Evolutionary conservation across 1,140 invertebrate species (phyloP).

Genomic region (Phenacoccus solenopsis): DNA sequence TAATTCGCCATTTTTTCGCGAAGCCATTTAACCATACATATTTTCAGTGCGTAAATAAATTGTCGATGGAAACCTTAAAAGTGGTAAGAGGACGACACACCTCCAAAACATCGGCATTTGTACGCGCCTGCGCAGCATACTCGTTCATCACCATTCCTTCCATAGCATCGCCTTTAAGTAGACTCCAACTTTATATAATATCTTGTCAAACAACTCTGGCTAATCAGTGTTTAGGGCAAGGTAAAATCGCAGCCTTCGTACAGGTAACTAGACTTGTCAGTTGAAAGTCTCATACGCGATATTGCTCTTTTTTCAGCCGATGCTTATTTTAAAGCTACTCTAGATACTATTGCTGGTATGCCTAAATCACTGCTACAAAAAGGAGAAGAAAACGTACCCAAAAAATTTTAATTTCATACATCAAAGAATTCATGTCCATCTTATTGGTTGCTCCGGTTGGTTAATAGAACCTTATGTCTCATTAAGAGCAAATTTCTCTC

Average conservation of each 20-base stretch:
- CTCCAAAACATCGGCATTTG: constrained; percentile 67
- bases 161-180: constrained; percentile 55
- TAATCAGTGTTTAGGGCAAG: constrained; percentile 85
- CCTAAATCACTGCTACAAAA: constrained; percentile 61
- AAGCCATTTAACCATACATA: too few relatives aligned
- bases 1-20: too few relatives aligned
- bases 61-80: constrained; percentile 57
- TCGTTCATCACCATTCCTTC: constrained; percentile 93
- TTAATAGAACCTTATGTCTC: too few relatives aligned
- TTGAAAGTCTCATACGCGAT: not conserved
- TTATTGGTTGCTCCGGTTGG: constrained; percentile 72
- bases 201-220: constrained; percentile 78
- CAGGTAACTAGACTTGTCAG: not conserved
- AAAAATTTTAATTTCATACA: constrained; percentile 53
- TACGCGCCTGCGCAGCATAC: constrained; percentile 88
- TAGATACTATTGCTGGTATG: constrained; percentile 65
- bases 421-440: constrained; percentile 68
- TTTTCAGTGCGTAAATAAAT: constrained; percentile 60
- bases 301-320: constrained; percentile 52
- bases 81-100: constrained; percentile 65
- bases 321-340: constrained; percentile 79
- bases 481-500: constrained; percentile 25
- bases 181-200: constrained; percentile 73
- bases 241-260: constrained; percentile 36
- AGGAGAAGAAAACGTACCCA: constrained; percentile 56